These are phyloP conservation scores for Malaclemys terrapin DNA, from an alignment of 2,113 vertebrate species.

Conservation along the genomic window DNA sequence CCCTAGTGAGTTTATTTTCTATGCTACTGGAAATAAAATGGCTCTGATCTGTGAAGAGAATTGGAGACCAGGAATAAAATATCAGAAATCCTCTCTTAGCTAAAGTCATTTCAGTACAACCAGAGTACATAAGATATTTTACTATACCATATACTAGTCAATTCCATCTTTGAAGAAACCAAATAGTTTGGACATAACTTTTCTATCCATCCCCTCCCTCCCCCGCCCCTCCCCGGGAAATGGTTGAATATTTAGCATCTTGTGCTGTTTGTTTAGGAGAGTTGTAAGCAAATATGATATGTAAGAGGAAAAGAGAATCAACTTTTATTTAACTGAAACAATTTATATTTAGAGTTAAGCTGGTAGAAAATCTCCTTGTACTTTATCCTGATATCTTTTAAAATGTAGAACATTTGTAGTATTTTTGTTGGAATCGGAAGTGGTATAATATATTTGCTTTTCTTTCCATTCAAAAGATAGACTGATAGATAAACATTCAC, in stretches of 20 bases:
- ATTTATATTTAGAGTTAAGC: neutral
- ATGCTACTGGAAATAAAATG: neutral
- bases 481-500: neutral
- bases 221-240: neutral
- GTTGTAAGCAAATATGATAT: neutral
- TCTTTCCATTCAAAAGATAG: neutral
- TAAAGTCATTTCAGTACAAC: neutral
- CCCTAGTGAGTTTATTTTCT: neutral
- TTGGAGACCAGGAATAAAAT: neutral
- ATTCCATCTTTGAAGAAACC: neutral
- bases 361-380: neutral
- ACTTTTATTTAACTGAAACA: neutral
- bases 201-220: neutral
- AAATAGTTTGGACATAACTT: neutral
- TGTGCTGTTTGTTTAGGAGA: neutral
- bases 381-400: neutral
- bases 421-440: neutral
- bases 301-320: neutral
- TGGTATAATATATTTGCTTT: neutral
- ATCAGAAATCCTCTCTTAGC: neutral
- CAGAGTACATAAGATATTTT: neutral
- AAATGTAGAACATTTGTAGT: neutral
- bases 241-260: neutral
- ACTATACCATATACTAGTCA: neutral
- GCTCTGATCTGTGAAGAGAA: neutral